These are phyloP conservation scores for Byasa hedistus DNA, from an alignment of 2,888 invertebrate genomes.

Conservation along the genomic window DNA sequence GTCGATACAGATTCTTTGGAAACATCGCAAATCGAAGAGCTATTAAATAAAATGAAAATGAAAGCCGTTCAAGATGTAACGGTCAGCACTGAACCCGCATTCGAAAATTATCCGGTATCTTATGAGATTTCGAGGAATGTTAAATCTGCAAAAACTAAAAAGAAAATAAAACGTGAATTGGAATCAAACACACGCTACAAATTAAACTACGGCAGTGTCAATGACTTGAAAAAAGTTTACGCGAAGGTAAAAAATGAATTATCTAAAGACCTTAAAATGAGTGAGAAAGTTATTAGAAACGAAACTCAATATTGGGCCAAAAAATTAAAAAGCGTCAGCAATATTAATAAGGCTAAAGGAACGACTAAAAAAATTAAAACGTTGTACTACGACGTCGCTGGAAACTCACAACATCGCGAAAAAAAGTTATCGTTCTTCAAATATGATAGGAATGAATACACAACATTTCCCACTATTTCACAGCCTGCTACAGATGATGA, in stretches of 20 bases:
- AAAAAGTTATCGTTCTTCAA: conserved; percentile 27
- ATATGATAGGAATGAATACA: conserved; percentile 31
- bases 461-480: conserved; percentile 35
- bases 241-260: conserved; percentile 51
- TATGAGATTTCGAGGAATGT: conserved; percentile 29
- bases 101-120: conserved; percentile 1
- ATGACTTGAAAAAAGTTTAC: conserved; percentile 43
- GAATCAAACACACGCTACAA: not conserved
- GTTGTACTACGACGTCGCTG: conserved; percentile 1
- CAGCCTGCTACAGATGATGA: conserved; percentile 6
- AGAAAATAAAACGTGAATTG: conserved; percentile 17
- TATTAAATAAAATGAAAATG: conserved; percentile 54
- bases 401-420: conserved; percentile 8
- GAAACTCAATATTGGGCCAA: conserved; percentile 24
- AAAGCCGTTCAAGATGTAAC: conserved; percentile 46
- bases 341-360: not conserved
- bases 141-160: conserved; percentile 19
- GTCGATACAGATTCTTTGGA: conserved; percentile 33
- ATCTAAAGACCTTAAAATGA: conserved; percentile 38
- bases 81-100: conserved; percentile 22
- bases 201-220: not conserved
- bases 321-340: conserved; percentile 9
- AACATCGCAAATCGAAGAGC: conserved; percentile 51
- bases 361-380: conserved; percentile 7
- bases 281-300: conserved; percentile 38